Percentiles rank a stretch among this genome's conserved stretches.
phyloP scores from a whole-genome alignment of 2,888 invertebrate species.

The Heteropelma amictum region DNA sequence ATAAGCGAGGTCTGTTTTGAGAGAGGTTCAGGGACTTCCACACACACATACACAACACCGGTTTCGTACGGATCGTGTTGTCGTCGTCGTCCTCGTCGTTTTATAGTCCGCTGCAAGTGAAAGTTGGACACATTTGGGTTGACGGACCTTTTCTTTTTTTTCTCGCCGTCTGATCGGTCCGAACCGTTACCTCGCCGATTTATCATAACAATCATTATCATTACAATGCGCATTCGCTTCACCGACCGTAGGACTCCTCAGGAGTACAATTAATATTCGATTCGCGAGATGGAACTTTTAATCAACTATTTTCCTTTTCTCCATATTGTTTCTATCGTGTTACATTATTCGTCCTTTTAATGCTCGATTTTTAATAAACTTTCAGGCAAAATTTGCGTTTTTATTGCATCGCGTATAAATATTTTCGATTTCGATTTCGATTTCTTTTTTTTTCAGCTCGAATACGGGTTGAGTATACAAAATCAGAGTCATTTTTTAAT shows the following conservation, averaged over 20 bases:
- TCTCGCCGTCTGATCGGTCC: constrained; percentile 30
- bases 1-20: constrained; percentile 24
- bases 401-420: too few species aligned
- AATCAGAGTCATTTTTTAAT: too few species aligned
- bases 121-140: constrained; percentile 59
- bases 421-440: too few species aligned
- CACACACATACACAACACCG: constrained; percentile 38
- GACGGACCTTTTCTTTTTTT: constrained; percentile 52
- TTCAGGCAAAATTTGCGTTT: too few species aligned
- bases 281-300: neutral
- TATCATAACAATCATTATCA: constrained; percentile 3
- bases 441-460: too few species aligned
- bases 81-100: constrained; percentile 7
- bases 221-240: neutral
- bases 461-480: too few species aligned
- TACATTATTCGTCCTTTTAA: too few species aligned
- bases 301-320: neutral
- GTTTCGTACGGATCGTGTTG: constrained; percentile 49
- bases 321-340: too few species aligned
- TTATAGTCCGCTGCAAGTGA: constrained; percentile 53
- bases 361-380: too few species aligned
- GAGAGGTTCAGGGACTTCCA: constrained; percentile 1
- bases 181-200: constrained; percentile 8
- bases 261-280: too few species aligned
- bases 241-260: neutral